phyloP scores from a whole-genome alignment of 2,797 vertebrate genomes.

The Ciconia nigra region DNA sequence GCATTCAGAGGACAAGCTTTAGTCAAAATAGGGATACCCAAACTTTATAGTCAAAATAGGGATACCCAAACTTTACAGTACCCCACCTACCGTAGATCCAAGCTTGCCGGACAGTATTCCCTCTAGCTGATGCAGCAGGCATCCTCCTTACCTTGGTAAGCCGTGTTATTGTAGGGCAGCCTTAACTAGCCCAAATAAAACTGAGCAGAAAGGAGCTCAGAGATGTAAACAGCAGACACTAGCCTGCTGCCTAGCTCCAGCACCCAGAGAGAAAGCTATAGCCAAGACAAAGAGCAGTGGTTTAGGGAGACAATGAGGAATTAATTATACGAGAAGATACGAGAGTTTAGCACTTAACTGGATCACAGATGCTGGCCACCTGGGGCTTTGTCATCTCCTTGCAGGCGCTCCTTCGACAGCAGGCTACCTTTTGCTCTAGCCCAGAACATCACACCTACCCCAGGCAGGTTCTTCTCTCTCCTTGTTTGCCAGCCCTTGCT shows the following conservation, averaged over 20 bases:
- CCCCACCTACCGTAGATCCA: fast-evolving
- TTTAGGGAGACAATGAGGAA: neutral
- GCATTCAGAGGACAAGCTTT: neutral
- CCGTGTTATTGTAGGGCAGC: fast-evolving
- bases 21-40: neutral
- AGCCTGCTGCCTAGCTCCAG: neutral
- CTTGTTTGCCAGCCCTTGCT: neutral
- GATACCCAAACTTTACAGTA: neutral
- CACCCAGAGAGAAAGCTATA: neutral
- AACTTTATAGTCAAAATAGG: neutral
- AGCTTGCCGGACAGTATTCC: neutral
- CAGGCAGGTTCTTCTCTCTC: too few relatives aligned
- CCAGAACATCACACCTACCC: neutral
- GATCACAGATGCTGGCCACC: neutral
- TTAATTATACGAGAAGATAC: neutral
- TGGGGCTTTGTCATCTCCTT: neutral
- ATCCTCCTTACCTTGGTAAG: neutral
- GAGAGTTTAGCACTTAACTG: neutral
- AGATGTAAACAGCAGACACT: neutral
- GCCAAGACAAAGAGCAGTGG: neutral
- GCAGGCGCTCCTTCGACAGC: neutral
- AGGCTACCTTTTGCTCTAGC: neutral
- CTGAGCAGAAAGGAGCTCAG: neutral
- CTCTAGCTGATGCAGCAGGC: neutral
- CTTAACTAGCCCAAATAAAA: neutral